Evolutionary conservation across 2,888 invertebrate genomes (phyloP).

Genomic region (Epistrophe eligans): DNA sequence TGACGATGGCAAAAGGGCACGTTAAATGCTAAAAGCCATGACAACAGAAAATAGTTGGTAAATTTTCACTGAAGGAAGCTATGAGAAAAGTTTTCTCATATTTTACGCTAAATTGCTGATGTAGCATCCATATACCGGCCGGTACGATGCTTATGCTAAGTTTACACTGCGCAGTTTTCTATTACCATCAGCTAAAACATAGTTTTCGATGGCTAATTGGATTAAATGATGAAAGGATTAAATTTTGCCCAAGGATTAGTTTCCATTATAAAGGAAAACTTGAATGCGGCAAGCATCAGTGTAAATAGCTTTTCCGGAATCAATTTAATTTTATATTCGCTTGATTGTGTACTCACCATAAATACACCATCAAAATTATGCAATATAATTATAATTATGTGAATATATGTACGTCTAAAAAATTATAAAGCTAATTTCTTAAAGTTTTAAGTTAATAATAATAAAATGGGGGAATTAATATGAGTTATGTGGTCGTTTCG

Average conservation of each 20-base stretch:
- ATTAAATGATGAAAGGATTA: conserved; percentile 12
- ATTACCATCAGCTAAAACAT: not conserved
- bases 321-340: not conserved
- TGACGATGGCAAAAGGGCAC: not conserved
- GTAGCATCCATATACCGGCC: not conserved
- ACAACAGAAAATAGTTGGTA: conserved; percentile 1
- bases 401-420: not conserved
- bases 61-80: not conserved
- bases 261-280: not conserved
- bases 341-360: not conserved
- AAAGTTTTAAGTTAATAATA: not conserved
- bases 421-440: not conserved
- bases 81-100: conserved; percentile 12
- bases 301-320: not conserved
- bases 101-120: conserved; percentile 7
- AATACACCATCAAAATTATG: not conserved
- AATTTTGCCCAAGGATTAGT: conserved; percentile 2
- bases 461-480: not conserved
- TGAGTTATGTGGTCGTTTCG: too few species aligned
- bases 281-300: not conserved
- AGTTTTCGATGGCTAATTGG: conserved; percentile 10
- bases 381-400: not conserved
- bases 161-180: not conserved
- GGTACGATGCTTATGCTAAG: not conserved
- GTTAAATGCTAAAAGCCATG: not conserved